Conservation (phyloP, 2,888 invertebrate species). For the Yponomeuta evonymella region DNA sequence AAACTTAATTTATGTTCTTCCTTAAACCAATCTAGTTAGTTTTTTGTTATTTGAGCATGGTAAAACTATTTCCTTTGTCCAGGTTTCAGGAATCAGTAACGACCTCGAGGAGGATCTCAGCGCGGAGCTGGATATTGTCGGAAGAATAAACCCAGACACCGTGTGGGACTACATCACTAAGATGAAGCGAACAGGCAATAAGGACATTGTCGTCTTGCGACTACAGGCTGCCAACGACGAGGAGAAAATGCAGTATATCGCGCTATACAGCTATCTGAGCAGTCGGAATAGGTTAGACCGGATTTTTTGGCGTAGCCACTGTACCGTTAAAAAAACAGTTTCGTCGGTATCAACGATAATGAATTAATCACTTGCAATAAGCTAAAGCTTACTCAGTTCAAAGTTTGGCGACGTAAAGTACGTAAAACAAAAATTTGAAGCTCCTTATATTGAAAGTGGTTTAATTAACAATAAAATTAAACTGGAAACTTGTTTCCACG, state of each 20-base stretch:
- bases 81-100: slow-evolving; percentile 78
- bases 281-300: slow-evolving; percentile 79
- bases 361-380: too few relatives aligned
- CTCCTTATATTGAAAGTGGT: too few relatives aligned
- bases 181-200: slow-evolving; percentile 90
- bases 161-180: slow-evolving; percentile 96
- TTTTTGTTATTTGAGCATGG: too few relatives aligned
- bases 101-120: slow-evolving; percentile 85
- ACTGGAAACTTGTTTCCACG: too few relatives aligned
- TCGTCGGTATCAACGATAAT: too few relatives aligned
- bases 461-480: too few relatives aligned
- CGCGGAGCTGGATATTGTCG: slow-evolving; percentile 89
- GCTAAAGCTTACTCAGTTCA: too few relatives aligned
- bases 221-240: slow-evolving; percentile 88
- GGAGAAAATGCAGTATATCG: slow-evolving; percentile 89
- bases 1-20: background rate
- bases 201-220: slow-evolving; percentile 89
- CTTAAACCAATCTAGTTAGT: background rate
- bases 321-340: too few relatives aligned
- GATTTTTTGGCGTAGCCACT: too few relatives aligned
- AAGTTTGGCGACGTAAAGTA: too few relatives aligned
- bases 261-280: slow-evolving; percentile 91
- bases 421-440: too few relatives aligned
- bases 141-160: slow-evolving; percentile 91
- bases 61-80: slow-evolving; percentile 17